These are phyloP conservation scores for Drosophila quasianomalipes DNA, from an alignment of 2,888 invertebrate species.

Conservation along the genomic window DNA sequence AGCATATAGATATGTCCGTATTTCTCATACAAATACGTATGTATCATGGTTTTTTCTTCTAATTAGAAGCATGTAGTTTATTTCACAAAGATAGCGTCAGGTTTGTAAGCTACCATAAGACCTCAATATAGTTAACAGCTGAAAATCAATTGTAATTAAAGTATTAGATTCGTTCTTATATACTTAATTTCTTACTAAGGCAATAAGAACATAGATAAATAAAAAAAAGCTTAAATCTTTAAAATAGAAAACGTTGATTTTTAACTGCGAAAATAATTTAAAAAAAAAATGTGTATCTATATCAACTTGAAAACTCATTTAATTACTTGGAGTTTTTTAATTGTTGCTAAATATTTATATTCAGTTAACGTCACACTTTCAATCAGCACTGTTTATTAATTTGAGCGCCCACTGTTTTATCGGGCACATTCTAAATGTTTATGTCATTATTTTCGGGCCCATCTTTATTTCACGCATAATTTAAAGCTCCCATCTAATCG, in stretches of 20 bases:
- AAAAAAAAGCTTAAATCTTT: background rate
- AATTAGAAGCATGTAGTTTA: slow-evolving; percentile 9
- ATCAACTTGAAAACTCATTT: background rate
- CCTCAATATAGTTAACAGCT: background rate
- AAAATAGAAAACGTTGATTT: background rate
- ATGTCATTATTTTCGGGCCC: background rate
- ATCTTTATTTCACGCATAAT: slow-evolving; percentile 21
- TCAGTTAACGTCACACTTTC: background rate
- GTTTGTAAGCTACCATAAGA: background rate
- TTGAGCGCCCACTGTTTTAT: background rate
- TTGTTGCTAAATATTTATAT: background rate
- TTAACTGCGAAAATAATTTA: background rate
- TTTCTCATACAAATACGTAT: background rate
- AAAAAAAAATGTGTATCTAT: background rate
- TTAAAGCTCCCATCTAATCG: slow-evolving; percentile 23
- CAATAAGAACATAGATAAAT: background rate
- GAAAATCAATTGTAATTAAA: background rate
- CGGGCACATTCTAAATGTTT: slow-evolving; percentile 8
- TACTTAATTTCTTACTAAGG: background rate
- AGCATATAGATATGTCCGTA: slow-evolving; percentile 1
- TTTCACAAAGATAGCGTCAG: slow-evolving; percentile 11
- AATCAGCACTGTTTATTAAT: background rate
- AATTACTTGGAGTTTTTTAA: background rate
- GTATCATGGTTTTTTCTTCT: slow-evolving; percentile 8
- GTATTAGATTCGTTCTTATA: background rate